A percentile compares a stretch with the other conserved stretches of the same genome.
These are phyloP conservation scores for Netelia virgata DNA, from an alignment of 2,888 invertebrate genomes.

Conservation along the genomic window DNA sequence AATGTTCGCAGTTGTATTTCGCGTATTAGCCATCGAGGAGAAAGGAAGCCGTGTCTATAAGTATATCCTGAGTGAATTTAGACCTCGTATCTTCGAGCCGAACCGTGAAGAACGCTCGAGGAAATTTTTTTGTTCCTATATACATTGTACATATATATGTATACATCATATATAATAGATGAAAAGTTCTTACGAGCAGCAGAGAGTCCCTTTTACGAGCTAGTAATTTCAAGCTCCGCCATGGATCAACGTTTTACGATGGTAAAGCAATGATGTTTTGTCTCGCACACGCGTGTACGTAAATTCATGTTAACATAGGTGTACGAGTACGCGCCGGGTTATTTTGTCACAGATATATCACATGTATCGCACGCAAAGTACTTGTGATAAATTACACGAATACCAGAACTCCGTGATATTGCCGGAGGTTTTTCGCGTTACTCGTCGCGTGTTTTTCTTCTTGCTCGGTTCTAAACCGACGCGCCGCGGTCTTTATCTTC, in stretches of 20 bases:
- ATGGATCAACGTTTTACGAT: slow-evolving; percentile 60
- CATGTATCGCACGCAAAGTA: background rate
- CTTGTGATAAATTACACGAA: background rate
- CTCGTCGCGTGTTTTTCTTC: too few species aligned
- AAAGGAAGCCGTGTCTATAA: slow-evolving; percentile 24
- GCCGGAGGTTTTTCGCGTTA: too few species aligned
- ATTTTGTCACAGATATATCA: background rate
- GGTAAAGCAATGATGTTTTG: slow-evolving; percentile 18
- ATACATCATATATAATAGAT: background rate
- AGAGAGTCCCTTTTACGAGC: slow-evolving; percentile 59
- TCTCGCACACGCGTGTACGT: background rate
- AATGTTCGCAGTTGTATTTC: background rate
- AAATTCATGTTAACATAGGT: slow-evolving; percentile 15
- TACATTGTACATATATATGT: background rate
- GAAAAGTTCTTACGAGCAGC: slow-evolving; percentile 31
- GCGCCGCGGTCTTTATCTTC: too few species aligned
- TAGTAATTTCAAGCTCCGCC: slow-evolving; percentile 61
- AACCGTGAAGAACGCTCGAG: background rate
- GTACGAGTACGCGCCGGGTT: background rate
- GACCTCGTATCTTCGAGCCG: slow-evolving; percentile 21
- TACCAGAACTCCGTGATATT: too few species aligned
- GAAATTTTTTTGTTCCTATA: background rate
- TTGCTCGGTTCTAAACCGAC: too few species aligned
- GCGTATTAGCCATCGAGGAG: background rate
- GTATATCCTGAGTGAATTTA: slow-evolving; percentile 49